Conservation (phyloP, 1,140 invertebrate species). For the Drosophila navojoa region DNA sequence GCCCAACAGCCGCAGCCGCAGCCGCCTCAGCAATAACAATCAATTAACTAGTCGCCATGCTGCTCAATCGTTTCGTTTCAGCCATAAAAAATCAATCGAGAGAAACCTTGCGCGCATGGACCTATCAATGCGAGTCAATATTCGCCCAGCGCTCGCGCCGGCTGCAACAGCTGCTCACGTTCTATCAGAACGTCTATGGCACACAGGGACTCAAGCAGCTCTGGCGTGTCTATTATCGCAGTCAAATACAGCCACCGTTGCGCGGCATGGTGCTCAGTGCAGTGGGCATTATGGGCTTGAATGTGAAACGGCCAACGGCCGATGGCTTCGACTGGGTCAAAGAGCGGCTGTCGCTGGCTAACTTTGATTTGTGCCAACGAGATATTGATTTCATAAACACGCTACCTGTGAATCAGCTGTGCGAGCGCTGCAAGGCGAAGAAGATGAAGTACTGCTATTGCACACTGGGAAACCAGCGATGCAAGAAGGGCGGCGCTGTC, state of each 20-base stretch:
- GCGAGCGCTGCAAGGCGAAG: constrained; percentile 85
- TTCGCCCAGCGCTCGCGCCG: constrained; percentile 86
- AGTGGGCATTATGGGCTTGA: constrained; percentile 70
- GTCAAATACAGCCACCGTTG: constrained; percentile 71
- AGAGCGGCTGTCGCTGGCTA: constrained; percentile 65
- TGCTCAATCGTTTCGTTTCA: constrained; percentile 70
- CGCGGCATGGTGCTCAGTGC: constrained; percentile 70
- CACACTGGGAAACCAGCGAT: constrained; percentile 86
- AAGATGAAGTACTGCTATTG: constrained; percentile 86
- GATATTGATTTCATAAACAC: constrained; percentile 76
- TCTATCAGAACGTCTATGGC: constrained; percentile 87
- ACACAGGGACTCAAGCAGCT: constrained; percentile 86
- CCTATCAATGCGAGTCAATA: constrained; percentile 87
- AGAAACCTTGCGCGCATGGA: constrained; percentile 85
- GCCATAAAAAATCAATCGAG: constrained; percentile 84
- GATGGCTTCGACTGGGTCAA: constrained; percentile 74
- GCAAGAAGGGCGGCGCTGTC: constrained; percentile 85
- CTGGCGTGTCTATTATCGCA: constrained; percentile 84
- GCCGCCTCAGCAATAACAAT: constrained; percentile 33
- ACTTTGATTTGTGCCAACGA: constrained; percentile 67
- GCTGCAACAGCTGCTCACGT: constrained; percentile 86
- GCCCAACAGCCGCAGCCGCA: constrained; percentile 37
- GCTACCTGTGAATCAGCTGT: constrained; percentile 71
- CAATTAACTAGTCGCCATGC: constrained; percentile 66
- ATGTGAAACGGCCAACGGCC: constrained; percentile 45